A percentile compares a stretch with the other conserved stretches of the same genome.
Evolutionary conservation across 2,888 invertebrate species (phyloP).

Genomic region (Orchesella flavescens): DNA sequence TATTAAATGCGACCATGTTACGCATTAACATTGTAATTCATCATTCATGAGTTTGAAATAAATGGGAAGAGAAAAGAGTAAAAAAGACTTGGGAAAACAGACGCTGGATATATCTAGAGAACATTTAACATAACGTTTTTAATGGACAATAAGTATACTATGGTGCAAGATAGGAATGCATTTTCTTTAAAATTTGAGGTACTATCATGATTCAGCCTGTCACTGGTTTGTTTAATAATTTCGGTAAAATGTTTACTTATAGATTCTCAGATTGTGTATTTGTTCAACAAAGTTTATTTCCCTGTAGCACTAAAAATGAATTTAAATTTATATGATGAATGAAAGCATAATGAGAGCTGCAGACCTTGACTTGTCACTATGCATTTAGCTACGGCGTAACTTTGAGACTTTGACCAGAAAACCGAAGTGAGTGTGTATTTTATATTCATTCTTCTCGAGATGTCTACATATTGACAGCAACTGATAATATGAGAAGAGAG

Average conservation of each 20-base stretch:
- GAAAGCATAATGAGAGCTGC: background rate
- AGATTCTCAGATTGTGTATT: background rate
- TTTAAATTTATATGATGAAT: no score
- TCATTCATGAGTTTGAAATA: background rate
- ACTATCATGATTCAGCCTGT: background rate
- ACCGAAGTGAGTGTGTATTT: no score
- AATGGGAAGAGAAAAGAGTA: background rate
- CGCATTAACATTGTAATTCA: constrained; percentile 17
- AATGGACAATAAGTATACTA: background rate
- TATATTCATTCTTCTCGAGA: no score
- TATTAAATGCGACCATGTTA: background rate
- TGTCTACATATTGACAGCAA: no score
- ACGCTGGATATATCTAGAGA: no score
- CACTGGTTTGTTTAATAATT: constrained; percentile 4
- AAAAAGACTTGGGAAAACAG: no score
- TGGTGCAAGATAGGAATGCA: background rate
- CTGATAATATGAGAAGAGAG: no score
- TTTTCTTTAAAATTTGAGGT: background rate
- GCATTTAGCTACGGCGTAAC: no score
- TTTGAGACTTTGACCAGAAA: no score
- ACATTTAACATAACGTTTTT: no score
- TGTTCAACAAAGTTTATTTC: background rate
- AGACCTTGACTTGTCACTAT: background rate
- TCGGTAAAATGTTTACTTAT: constrained; percentile 5
- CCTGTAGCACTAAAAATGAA: no score